phyloP scores from a whole-genome alignment of 2,113 vertebrate genomes.

The Chrysochloris asiatica region DNA sequence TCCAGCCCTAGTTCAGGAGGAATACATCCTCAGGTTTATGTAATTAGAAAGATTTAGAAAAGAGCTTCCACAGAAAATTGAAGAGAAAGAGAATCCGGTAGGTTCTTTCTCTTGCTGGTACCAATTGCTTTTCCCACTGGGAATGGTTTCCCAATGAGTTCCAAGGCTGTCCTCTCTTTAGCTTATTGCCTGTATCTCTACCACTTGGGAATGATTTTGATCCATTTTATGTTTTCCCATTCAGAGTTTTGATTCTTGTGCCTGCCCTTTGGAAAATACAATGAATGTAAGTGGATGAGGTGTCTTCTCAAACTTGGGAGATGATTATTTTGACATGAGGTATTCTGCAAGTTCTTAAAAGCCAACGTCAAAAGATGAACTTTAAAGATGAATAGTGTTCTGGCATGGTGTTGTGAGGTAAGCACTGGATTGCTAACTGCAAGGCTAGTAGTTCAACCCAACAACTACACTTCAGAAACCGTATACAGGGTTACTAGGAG shows the following conservation, averaged over 20 bases:
- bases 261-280: not conserved
- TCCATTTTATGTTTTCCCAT: not conserved
- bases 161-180: not conserved
- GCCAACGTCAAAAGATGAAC: too few species aligned
- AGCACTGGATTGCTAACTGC: too few species aligned
- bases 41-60: conserved; percentile 70
- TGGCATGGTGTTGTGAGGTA: too few species aligned
- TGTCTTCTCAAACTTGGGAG: not conserved
- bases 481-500: too few species aligned
- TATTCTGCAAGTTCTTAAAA: not conserved
- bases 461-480: too few species aligned
- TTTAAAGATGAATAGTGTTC: too few species aligned
- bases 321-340: not conserved
- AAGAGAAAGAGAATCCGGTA: not conserved
- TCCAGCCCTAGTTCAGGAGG: conserved; percentile 49
- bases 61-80: conserved; percentile 43
- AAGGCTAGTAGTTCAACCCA: too few species aligned
- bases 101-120: not conserved
- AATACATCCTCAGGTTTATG: conserved; percentile 68
- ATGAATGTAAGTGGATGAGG: not conserved
- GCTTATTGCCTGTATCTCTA: not conserved
- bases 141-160: not conserved
- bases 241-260: not conserved
- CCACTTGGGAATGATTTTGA: not conserved
- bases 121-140: not conserved